Base-by-base conservation (phyloP, 2,888 invertebrate genomes). In the Scaptomyza parva region DNA sequence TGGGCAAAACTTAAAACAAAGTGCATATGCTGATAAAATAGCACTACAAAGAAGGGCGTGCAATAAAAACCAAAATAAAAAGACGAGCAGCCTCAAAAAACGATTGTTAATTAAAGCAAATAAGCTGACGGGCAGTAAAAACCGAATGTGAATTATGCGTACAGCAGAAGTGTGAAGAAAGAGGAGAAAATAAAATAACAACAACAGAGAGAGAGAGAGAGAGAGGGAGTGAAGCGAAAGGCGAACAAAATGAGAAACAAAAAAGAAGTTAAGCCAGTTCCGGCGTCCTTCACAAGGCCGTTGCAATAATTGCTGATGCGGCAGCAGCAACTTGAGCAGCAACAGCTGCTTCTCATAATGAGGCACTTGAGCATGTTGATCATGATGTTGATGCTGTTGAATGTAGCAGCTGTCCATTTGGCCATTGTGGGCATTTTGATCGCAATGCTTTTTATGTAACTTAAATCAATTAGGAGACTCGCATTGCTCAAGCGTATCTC, bases 261-360 rank as follows among this genome's bases (percentile, higher is more conserved):
- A 37, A 69, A 76, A 76, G 65, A 73, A 64, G 68, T 52, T 54
- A 80, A 87, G 72, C 89, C 67, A 78, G 88, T 88, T 82, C 84
- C 79, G 85, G 84, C 88, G 89, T 88, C 88, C 89, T 89, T 88
- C 88, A 79, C 88, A 88, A 88, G 88, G 88, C 88, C 88, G 87
- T 86, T 82, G 70, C 59, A 78, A 60, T 70, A 68, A 75, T 78
- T 63, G 71, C 57, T 63, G 76, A 51, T 47, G 52, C 63, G 55
- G 44, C 60, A 47, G 58, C 48, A 37, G 12, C 54, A 43, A 39
- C 55, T 40, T 35, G 35, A 22, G 58, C 48, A 28, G 14, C 53
- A 41, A 28, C 54, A 47, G 4, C 11, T 61, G 41, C 33, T 47
- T 52, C 50, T 61, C 37, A 41, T 55, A 30, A 58, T 74, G 44